Evolutionary conservation across 2,888 invertebrate genomes (phyloP).

Genomic region (Carcina quercana): DNA sequence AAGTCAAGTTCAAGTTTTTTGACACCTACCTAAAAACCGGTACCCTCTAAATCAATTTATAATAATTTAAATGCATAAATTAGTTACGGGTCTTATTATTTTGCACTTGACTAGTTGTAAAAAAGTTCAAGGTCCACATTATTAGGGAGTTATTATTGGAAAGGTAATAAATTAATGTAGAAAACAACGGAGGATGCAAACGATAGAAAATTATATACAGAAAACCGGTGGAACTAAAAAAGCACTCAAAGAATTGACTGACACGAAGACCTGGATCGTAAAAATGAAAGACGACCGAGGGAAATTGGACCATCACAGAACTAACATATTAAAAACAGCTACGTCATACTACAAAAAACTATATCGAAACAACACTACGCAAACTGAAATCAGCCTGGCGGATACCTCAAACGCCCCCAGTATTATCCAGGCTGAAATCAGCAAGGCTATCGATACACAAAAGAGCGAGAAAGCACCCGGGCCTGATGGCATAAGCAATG

Average conservation of each 20-base stretch:
- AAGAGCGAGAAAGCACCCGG: conserved; percentile 12
- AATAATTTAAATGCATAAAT: conserved; percentile 23
- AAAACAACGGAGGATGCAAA: conserved; percentile 12
- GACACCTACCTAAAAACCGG: conserved; percentile 5
- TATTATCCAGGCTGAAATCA: conserved; percentile 8
- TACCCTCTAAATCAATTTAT: conserved; percentile 31
- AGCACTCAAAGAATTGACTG: conserved; percentile 15
- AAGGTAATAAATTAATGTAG: conserved; percentile 4
- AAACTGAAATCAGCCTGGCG: too few relatives aligned
- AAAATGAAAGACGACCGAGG: too few relatives aligned
- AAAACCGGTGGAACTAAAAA: conserved; percentile 19
- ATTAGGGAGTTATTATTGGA: too few relatives aligned
- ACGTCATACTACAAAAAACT: too few relatives aligned
- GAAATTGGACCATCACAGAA: too few relatives aligned
- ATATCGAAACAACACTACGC: too few relatives aligned
- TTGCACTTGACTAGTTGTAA: conserved; percentile 9
- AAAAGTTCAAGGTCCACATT: conserved; percentile 6
- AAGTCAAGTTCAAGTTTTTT: conserved; percentile 2
- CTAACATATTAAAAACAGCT: too few relatives aligned
- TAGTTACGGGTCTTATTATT: conserved; percentile 9
- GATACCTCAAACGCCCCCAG: too few relatives aligned
- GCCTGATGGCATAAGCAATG: conserved; percentile 8
- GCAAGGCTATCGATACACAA: conserved; percentile 9
- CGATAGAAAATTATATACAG: conserved; percentile 12
- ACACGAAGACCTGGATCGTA: conserved; percentile 12